Base-by-base conservation (phyloP, 2,113 vertebrate species). In the Aramus guarauna region DNA sequence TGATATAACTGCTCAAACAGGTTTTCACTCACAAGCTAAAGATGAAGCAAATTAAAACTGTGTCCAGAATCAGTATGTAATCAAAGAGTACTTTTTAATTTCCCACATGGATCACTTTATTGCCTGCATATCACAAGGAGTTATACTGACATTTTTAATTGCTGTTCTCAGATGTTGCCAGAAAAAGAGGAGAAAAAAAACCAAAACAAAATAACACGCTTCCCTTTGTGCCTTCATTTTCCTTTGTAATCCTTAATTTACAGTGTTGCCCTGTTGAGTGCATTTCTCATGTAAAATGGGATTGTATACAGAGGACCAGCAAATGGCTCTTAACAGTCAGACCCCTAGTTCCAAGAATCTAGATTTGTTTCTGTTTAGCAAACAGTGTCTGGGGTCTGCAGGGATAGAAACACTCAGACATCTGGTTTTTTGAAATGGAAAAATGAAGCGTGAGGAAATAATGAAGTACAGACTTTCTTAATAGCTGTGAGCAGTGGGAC, bases 361-460 rank as follows among this genome's bases (percentile, higher is more conserved):
- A 85, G 78, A 52, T 94, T 97, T 93, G 76, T 97, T 96, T 98
- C 94, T 97, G 85, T 97, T 97, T 96, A 64, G 85, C 97, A 96
- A 98, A 97, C 94, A 98, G 71, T 78, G 91, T 96, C 91, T 95
- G 92, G 88, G 79, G 85, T 94, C 85, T 92, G 94, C 91, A 97
- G 63, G 69, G 82, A 69, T 93, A 93, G 80, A 84, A 97, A 91
- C 85, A 60, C 84, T 88, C 62, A 78, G 94, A 96, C 96, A 97
- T 97, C 96, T 97, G 95, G 6, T 96, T 97, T 97, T 98, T 97
- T 97, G 94, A 98, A 97, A 91, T 82, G 87, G 89, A 95, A 95
- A 96, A 95, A 78, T 92, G 94, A 96, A 97, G 95, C 78, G 48
- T 95, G 91, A 97, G 80, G 96, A 94, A 97, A 96, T 96, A 96